phyloP scores from a whole-genome alignment of 2,888 invertebrate species.

The Marronus borbonicus region DNA sequence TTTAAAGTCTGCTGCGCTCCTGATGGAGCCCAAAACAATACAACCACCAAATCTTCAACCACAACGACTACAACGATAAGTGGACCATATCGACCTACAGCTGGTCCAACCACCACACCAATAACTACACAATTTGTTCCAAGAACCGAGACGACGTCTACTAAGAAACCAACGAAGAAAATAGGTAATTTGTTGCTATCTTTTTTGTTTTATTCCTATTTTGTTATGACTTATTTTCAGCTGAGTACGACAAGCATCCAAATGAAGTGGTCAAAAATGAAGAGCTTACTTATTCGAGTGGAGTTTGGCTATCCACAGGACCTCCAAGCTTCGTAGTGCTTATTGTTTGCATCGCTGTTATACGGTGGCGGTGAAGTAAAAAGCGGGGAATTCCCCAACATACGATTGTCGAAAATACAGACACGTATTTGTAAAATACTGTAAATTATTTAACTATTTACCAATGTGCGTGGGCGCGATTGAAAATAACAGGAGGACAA shows the following conservation, averaged over 20 bases:
- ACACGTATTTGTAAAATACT: slow-evolving; percentile 58
- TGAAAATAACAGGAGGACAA: not conserved
- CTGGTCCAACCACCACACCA: slow-evolving; percentile 73
- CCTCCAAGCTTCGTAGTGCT: slow-evolving; percentile 62
- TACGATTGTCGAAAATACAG: slow-evolving; percentile 50
- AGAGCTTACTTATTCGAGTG: slow-evolving; percentile 83
- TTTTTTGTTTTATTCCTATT: slow-evolving; percentile 3
- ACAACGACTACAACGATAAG: slow-evolving; percentile 69
- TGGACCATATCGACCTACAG: slow-evolving; percentile 71
- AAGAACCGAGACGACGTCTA: slow-evolving; percentile 64
- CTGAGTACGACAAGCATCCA: slow-evolving; percentile 89
- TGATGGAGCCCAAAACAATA: slow-evolving; percentile 71
- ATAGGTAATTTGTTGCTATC: slow-evolving; percentile 68
- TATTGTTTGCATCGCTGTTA: slow-evolving; percentile 61
- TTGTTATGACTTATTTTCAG: slow-evolving; percentile 68
- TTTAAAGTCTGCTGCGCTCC: slow-evolving; percentile 94
- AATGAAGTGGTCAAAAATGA: slow-evolving; percentile 94
- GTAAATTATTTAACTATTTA: slow-evolving; percentile 55
- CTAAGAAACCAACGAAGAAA: slow-evolving; percentile 78
- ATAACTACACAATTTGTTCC: slow-evolving; percentile 66
- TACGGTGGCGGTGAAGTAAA: slow-evolving; percentile 65
- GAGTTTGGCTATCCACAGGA: slow-evolving; percentile 62
- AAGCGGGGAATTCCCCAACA: slow-evolving; percentile 56
- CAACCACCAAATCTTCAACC: slow-evolving; percentile 65
- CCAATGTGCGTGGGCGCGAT: slow-evolving; percentile 43